These are phyloP conservation scores for Myotis lucifugus DNA, from an alignment of 2,113 vertebrate species.

Conservation along the genomic window DNA sequence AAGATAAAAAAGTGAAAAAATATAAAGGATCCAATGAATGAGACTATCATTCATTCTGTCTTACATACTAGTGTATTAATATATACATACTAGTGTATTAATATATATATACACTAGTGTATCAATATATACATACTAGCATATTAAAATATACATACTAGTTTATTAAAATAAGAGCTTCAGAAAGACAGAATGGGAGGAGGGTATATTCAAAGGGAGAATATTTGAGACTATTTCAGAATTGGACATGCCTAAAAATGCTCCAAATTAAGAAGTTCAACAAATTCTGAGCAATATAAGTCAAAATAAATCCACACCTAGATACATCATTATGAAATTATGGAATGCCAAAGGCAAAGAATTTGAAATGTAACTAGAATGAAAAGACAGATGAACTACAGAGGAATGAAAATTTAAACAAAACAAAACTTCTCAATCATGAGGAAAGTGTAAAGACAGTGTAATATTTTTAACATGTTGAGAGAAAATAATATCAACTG, in stretches of 20 bases:
- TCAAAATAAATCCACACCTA: conserved; percentile 12
- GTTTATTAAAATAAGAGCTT: neutral
- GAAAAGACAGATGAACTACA: neutral
- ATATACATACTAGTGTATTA: neutral
- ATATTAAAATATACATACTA: neutral
- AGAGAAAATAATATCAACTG: neutral
- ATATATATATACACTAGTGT: neutral
- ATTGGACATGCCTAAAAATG: neutral
- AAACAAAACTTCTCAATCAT: conserved; percentile 2
- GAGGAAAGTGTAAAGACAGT: neutral
- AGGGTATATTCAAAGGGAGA: neutral
- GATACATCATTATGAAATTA: conserved; percentile 14
- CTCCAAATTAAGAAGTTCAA: neutral
- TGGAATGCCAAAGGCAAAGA: neutral
- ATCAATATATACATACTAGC: too few relatives aligned
- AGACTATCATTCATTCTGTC: neutral
- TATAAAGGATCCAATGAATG: neutral
- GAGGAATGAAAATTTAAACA: neutral
- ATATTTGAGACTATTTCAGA: neutral
- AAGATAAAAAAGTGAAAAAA: neutral
- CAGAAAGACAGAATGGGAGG: neutral
- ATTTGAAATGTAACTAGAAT: neutral
- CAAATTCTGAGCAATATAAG: neutral
- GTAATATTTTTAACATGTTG: neutral
- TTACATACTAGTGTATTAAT: neutral